Base-by-base conservation (phyloP, 2,888 invertebrate species). In the Osedax fenrisi region DNA sequence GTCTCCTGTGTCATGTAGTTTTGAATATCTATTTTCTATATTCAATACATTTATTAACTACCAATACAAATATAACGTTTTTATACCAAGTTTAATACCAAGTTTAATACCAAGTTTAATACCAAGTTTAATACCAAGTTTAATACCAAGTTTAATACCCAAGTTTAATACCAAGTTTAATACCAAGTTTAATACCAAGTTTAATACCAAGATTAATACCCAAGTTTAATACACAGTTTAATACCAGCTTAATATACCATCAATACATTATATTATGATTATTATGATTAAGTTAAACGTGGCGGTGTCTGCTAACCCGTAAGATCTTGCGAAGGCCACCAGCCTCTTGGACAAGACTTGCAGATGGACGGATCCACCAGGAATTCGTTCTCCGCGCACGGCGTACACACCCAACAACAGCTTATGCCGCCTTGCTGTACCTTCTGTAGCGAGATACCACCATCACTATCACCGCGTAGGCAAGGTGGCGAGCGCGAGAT, bases 401-500 rank as follows among this genome's bases (percentile, higher is more conserved):
- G 84, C 26, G 88, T 88, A 83, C 91, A 91, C 66, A 88, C 88
- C 91, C 91, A 91, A 84, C 91, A 91, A 82, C 91, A 91, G 66
- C 69, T 64, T 3, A 76, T 67, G 2, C 76, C 76, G 26, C 73
- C 76, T 56, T 64, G 72, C 23, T 76, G 76, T 25, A 76, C 64
- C 73, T 76, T 75, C 75, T 75, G 74, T 22, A 56, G 13, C 13
- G 13, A 13, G 56, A n/a, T n/a, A 56, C 13, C 56, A 56, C 56
- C 13, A 0, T 56, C 13, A 56, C 56, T 17, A 17, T 56, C 13
- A 56, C 56, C 56, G n/a, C 56, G n/a, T 0, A 56, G n/a, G 56
- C 13, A 56, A n/a, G n/a, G 56, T 56, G 56, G 56, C n/a, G 13
- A 17, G 56, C 56, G 13, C n/a, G 56, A 56, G 13, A 17, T 56